Conservation (phyloP, 1,140 invertebrate genomes). For the Formica exsecta region DNA sequence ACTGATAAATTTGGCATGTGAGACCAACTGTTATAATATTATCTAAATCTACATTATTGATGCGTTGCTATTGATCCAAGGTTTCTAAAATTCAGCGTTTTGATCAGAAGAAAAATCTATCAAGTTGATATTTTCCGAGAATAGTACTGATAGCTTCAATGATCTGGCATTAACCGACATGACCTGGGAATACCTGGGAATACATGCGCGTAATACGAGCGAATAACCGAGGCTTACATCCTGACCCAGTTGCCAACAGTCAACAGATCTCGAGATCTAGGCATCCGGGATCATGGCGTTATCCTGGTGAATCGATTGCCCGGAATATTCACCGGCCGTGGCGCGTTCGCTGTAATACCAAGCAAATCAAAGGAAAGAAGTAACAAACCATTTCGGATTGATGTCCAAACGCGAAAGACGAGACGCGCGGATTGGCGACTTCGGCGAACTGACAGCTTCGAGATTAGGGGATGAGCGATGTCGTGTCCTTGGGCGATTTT, state of each 20-base stretch:
- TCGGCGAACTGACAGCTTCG: neutral
- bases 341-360: slow-evolving; percentile 1
- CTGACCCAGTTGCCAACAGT: slow-evolving; percentile 23
- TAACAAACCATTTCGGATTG: slow-evolving; percentile 47
- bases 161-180: slow-evolving; percentile 18
- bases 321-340: neutral
- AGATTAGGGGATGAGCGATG: neutral
- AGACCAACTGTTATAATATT: neutral
- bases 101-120: neutral
- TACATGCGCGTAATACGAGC: slow-evolving; percentile 4
- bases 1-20: neutral
- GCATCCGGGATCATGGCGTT: neutral
- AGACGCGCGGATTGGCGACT: neutral
- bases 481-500: neutral
- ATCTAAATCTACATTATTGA: neutral
- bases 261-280: slow-evolving; percentile 20
- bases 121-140: neutral
- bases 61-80: no score
- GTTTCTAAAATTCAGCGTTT: neutral
- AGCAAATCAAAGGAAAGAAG: slow-evolving; percentile 3
- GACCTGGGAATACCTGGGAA: slow-evolving; percentile 26
- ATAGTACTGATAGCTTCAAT: neutral
- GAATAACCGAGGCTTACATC: neutral
- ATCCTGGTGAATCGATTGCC: slow-evolving; percentile 30
- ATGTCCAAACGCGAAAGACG: slow-evolving; percentile 19